A percentile compares a stretch with the other conserved stretches of the same genome.
Conservation (phyloP, 2,888 invertebrate genomes). For the Caenorhabditis imperialis region DNA sequence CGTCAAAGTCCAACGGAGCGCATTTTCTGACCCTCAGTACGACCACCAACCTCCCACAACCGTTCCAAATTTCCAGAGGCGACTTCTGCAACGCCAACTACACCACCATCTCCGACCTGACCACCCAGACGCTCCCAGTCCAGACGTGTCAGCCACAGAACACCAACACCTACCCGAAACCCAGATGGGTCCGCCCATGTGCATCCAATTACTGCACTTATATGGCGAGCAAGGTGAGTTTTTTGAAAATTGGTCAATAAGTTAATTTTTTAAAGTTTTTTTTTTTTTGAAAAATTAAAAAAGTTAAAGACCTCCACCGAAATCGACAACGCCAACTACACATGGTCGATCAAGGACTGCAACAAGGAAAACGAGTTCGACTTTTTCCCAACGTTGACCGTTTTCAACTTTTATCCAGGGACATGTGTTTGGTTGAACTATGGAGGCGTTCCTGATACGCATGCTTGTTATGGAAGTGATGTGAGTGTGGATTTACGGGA, state of each 20-base stretch:
- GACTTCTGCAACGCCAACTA: constrained; percentile 54
- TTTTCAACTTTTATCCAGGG: constrained; percentile 56
- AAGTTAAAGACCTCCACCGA: constrained; percentile 11
- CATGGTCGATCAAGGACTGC: constrained; percentile 45
- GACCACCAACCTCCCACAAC: too few relatives aligned
- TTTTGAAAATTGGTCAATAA: background rate
- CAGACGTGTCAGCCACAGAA: constrained; percentile 55
- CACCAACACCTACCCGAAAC: constrained; percentile 40
- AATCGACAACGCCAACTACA: constrained; percentile 32
- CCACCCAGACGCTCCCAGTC: constrained; percentile 37
- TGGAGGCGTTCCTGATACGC: constrained; percentile 40
- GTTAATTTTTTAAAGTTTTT: background rate
- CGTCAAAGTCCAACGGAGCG: too few relatives aligned
- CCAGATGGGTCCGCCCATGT: constrained; percentile 57
- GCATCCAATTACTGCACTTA: constrained; percentile 57
- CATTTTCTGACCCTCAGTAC: too few relatives aligned
- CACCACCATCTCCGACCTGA: constrained; percentile 24
- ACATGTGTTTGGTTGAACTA: constrained; percentile 58
- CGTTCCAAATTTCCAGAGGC: constrained; percentile 49
- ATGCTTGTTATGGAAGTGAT: constrained; percentile 51
- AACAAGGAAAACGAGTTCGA: constrained; percentile 59
- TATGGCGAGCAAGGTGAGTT: constrained; percentile 23
- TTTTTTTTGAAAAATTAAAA: background rate
- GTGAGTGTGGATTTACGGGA: too few relatives aligned
- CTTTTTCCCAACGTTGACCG: constrained; percentile 54